phyloP scores from a whole-genome alignment of 2,888 invertebrate species.

The Cepaea hortensis region DNA sequence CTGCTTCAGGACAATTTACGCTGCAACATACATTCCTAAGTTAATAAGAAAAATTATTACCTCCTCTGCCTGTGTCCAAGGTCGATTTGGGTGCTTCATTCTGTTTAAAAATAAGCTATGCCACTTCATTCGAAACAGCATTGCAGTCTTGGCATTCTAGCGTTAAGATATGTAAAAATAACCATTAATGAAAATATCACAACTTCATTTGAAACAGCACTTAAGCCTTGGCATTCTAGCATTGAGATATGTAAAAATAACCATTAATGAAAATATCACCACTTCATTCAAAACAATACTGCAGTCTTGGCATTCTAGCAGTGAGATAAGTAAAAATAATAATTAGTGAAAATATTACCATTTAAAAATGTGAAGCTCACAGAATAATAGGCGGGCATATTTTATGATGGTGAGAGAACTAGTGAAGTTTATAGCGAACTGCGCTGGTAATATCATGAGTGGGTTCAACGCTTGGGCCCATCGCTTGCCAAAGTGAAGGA shows the following conservation, averaged over 20 bases:
- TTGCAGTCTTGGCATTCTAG: constrained; percentile 30
- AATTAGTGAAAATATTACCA: constrained; percentile 72
- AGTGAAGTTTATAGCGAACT: no score
- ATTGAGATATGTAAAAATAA: not conserved
- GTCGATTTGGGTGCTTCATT: constrained; percentile 77
- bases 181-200: constrained; percentile 52
- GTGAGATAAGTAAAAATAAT: no score
- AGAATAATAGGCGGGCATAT: no score
- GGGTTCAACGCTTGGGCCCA: no score
- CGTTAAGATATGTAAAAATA: not conserved
- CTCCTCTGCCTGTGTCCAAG: constrained; percentile 81
- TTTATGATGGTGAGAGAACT: no score
- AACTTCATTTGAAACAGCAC: constrained; percentile 81
- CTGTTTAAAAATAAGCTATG: constrained; percentile 82
- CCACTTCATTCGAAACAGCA: constrained; percentile 81
- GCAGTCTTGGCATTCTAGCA: constrained; percentile 25
- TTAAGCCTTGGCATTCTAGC: constrained; percentile 23
- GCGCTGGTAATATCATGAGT: no score
- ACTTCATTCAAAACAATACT: constrained; percentile 80
- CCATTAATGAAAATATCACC: constrained; percentile 66
- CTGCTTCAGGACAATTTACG: not conserved
- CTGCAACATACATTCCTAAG: not conserved
- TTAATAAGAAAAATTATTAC: constrained; percentile 62
- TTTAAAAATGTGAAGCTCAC: constrained; percentile 74
- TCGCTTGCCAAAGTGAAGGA: no score